Percentiles rank a stretch among this genome's conserved stretches.
Conservation (phyloP, 2,888 invertebrate species). For the Trichopria drosophilae region DNA sequence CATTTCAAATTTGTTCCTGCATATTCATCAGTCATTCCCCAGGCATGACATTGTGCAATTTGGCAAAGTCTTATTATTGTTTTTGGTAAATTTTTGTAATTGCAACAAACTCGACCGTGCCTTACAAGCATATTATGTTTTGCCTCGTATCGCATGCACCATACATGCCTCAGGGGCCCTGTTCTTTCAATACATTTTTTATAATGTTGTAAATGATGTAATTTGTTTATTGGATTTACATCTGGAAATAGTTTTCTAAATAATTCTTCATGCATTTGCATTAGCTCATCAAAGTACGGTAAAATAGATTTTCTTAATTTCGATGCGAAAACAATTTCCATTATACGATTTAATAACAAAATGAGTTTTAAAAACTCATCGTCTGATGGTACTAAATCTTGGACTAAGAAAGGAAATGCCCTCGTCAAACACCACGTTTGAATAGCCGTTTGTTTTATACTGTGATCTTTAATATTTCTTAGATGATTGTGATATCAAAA, state of each 20-base stretch:
- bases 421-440: conserved; percentile 28
- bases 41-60: conserved; percentile 26
- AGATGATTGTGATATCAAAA: conserved; percentile 17
- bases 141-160: conserved; percentile 31
- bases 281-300: conserved; percentile 13
- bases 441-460: conserved; percentile 21
- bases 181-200: conserved; percentile 27
- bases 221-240: conserved; percentile 30
- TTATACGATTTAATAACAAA: conserved; percentile 21
- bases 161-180: conserved; percentile 30
- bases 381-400: conserved; percentile 14
- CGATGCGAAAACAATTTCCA: conserved; percentile 27
- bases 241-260: conserved; percentile 27
- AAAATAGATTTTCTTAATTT: conserved; percentile 12
- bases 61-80: conserved; percentile 24
- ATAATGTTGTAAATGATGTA: too few species aligned
- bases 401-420: conserved; percentile 25
- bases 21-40: conserved; percentile 21
- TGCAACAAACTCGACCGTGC: conserved; percentile 27
- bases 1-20: conserved; percentile 5
- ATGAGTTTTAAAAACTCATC: conserved; percentile 22
- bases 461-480: conserved; percentile 14
- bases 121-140: conserved; percentile 27
- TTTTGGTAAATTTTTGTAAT: conserved; percentile 29
- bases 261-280: too few species aligned